Evolutionary conservation across 2,113 vertebrate genomes (phyloP), one percentile per base, ranked within the genome.

Genomic region (Tyrannus savana): DNA sequence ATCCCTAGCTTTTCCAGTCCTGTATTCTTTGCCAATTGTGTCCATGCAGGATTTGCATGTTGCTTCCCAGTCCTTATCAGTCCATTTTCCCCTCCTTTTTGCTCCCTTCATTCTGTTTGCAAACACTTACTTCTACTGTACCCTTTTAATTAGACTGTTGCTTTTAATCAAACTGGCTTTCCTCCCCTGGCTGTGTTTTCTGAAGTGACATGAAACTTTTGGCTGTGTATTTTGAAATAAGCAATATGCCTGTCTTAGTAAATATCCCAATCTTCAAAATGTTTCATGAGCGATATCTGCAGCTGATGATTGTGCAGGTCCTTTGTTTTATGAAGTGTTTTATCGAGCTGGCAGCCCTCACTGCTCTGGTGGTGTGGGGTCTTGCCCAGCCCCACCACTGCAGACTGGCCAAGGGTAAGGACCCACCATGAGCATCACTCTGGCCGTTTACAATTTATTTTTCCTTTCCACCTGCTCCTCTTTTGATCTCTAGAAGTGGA

Each of bases 41-140:
- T 69, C 46, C 27, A 0, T 62, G 17, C 33, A 49, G 80, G 28
- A 89, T 2, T 42, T 64, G 9, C 0, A 0, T 68, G 35, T 19
- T 14, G 3, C 25, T 63, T 92, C 33, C n/a, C 27, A 25, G 3
- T 47, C 33, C 35, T 59, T 59, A 7, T 6, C n/a, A 42, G 8
- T 23, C 27, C 3, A 0, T 8, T 28, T 69, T 28, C 12, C 2
- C 0, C 4, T 30, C 18, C 7, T 5, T 74, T 86, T 52, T 44
- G 39, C 18, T 66, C 3, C 55, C 21, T 64, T 49, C 6, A 2
- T 58, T 82, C 15, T 44, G 33, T 12, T 35, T 35, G 22, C 25
- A 53, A 73, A 39, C 14, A 10, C 19, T 80, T 73, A 25, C 15
- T 64, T 56, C 6, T 72, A 0, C 55, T 64, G 2, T 10, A 3